Base-by-base conservation (phyloP, 2,113 vertebrate species). In the Mesitornis unicolor region DNA sequence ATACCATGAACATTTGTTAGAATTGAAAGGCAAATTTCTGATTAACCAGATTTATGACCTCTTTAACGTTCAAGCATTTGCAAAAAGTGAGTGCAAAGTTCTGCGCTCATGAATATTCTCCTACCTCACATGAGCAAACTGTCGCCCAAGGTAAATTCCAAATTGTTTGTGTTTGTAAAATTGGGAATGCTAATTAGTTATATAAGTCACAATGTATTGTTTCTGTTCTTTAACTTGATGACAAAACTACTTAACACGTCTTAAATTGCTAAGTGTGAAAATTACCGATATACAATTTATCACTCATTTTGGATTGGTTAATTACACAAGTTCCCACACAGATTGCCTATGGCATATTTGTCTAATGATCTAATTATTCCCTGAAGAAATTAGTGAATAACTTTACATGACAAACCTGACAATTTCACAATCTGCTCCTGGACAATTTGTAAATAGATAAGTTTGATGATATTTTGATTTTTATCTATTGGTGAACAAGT, bases 271-370 rank as follows among this genome's bases (percentile, higher is more conserved):
- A 97, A 96, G 88, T 95, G 96, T 94, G 93, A 95, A 96, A 97
- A 95, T 94, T 95, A 95, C 91, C 96, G 61, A 95, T 95, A 95
- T 95, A 96, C 95, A 96, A 97, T 97, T 97, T 97, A 94, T 96
- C 97, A 97, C 95, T 96, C 95, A 96, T 97, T 95, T 96, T 97
- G 96, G 93, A 96, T 96, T 97, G 94, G 95, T 90, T 97, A 97
- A 96, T 96, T 94, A 96, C 95, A 95, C 96, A 94, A 97, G 91
- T 97, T 96, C 95, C 92, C 93, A 96, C 90, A 96, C 92, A 95
- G 95, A 94, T 97, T 97, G 97, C 91, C 96, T 97, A 96, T 95
- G 95, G 96, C 90, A 95, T 97, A 97, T 91, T 95, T 97, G 94
- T 95, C 96, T 94, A 95, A 93, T 94, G 79, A 95, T 91, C 85